These are phyloP conservation scores for Sebastes kiyomatsui DNA, from an alignment of 2,797 vertebrate genomes.

Conservation along the genomic window DNA sequence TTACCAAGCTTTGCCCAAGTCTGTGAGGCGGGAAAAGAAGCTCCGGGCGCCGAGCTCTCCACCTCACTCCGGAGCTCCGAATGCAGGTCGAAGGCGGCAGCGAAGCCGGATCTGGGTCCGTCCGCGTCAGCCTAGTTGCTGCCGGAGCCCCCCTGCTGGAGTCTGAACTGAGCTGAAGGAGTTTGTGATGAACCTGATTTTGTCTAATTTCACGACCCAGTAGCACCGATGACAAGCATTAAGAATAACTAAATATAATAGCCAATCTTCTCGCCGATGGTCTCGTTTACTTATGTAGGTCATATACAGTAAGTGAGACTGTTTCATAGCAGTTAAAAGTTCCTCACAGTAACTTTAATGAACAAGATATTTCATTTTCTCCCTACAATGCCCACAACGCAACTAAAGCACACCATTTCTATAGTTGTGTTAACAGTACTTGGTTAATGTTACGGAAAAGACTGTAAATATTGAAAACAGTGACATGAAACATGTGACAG, in stretches of 20 bases:
- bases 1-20: neutral
- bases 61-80: too few species aligned
- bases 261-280: neutral
- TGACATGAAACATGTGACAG: neutral
- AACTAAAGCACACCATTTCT: neutral
- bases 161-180: neutral
- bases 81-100: neutral
- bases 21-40: neutral
- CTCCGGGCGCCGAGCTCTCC: neutral
- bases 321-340: neutral
- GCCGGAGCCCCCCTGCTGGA: neutral
- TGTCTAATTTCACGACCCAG: neutral
- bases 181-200: neutral
- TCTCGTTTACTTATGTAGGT: neutral
- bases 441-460: neutral
- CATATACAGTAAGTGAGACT: neutral
- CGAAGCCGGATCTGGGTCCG: neutral
- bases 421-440: neutral
- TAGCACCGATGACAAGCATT: neutral
- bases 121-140: neutral
- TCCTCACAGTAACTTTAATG: neutral
- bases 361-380: neutral
- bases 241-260: neutral
- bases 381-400: too few species aligned
- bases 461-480: neutral